Evolutionary conservation across 1,140 invertebrate species (phyloP).

Genomic region (Lutraria rhynchaena): DNA sequence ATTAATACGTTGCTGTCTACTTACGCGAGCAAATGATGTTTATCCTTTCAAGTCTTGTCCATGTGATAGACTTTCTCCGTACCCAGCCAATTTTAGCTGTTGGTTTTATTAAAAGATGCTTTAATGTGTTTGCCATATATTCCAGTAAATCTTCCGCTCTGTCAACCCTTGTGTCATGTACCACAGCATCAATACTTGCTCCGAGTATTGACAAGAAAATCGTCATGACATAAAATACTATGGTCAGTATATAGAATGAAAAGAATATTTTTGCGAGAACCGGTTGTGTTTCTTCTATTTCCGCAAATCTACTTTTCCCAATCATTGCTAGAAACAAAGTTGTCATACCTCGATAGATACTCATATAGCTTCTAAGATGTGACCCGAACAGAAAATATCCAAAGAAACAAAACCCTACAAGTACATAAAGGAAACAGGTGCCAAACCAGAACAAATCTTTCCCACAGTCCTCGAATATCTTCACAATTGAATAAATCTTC

Average conservation of each 20-base stretch:
- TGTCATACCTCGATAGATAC: conserved; percentile 23
- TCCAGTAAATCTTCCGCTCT: conserved; percentile 1
- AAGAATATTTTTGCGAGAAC: conserved; percentile 89
- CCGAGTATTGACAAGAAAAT: conserved; percentile 91
- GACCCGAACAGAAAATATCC: conserved; percentile 53
- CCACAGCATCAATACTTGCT: conserved; percentile 37
- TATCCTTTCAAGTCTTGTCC: too few species aligned
- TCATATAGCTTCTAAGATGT: conserved; percentile 22
- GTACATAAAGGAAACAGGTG: conserved; percentile 33
- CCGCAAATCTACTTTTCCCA: conserved; percentile 89
- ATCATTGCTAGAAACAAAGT: conserved; percentile 89
- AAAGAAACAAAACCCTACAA: conserved; percentile 22
- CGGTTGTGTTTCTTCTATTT: conserved; percentile 84
- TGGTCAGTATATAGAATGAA: conserved; percentile 88
- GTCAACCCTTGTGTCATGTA: neutral
- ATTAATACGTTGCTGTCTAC: too few species aligned
- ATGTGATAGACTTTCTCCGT: too few species aligned
- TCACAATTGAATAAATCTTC: conserved; percentile 37
- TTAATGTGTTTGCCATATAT: neutral
- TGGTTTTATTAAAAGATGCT: too few species aligned
- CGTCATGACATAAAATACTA: conserved; percentile 90
- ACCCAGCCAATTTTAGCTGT: too few species aligned
- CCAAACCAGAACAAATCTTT: conserved; percentile 42
- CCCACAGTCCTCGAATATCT: conserved; percentile 33
- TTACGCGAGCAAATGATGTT: too few species aligned